A percentile compares a stretch with the other conserved stretches of the same genome.
phyloP scores from a whole-genome alignment of 2,888 invertebrate species.

The Drosophila algonquin region DNA sequence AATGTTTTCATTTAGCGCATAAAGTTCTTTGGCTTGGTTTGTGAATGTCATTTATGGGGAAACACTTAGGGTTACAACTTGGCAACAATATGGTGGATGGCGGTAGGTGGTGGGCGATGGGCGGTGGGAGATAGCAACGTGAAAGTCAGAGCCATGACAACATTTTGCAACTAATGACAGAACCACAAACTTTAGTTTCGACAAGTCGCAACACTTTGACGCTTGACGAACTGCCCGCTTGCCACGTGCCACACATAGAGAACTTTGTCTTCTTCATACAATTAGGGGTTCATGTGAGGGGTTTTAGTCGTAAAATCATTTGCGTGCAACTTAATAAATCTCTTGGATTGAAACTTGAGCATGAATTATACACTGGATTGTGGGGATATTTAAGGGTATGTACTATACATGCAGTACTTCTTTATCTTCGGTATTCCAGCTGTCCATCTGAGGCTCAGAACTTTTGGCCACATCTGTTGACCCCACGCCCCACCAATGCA shows the following conservation, averaged over 20 bases:
- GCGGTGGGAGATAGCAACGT: not conserved
- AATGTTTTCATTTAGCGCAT: not conserved
- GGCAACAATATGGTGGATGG: not conserved
- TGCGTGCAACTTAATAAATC: not conserved
- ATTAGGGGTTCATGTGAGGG: not conserved
- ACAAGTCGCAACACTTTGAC: conserved; percentile 12
- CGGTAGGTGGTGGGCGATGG: not conserved
- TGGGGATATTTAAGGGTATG: not conserved
- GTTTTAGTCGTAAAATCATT: not conserved
- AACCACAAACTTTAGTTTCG: conserved; percentile 15
- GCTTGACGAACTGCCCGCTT: conserved; percentile 24
- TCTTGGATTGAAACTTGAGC: not conserved
- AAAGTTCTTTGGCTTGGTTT: not conserved
- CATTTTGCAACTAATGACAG: conserved; percentile 25
- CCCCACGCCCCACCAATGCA: conserved; percentile 4
- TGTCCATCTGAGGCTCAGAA: not conserved
- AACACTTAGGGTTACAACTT: not conserved
- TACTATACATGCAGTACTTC: not conserved
- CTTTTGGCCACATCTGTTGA: not conserved
- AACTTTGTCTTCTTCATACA: not conserved
- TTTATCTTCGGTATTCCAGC: not conserved
- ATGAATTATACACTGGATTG: not conserved
- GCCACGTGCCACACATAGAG: not conserved
- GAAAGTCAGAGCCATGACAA: conserved; percentile 3
- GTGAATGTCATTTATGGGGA: not conserved